Conservation (phyloP, 2,888 invertebrate species). For the Thecophora atra region DNA sequence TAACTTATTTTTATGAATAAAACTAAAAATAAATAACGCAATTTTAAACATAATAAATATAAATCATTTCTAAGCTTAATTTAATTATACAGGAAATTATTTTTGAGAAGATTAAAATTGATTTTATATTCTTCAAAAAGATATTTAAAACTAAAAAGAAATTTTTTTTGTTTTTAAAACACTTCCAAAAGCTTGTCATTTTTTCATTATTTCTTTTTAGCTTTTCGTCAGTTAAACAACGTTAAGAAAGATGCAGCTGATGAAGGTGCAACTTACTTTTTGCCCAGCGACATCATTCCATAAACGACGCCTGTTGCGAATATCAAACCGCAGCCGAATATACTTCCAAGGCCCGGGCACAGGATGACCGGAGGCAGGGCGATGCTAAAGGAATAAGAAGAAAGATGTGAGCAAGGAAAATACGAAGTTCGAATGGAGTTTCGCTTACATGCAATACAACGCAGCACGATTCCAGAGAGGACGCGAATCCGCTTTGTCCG, state of each 20-base stretch:
- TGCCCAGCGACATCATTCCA: slow-evolving; percentile 94
- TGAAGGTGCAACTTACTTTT: slow-evolving; percentile 77
- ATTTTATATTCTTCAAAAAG: no score
- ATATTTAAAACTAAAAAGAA: no score
- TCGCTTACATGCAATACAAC: slow-evolving; percentile 83
- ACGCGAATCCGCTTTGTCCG: slow-evolving; percentile 82
- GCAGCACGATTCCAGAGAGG: slow-evolving; percentile 92
- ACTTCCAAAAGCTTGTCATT: background rate
- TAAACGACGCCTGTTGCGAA: slow-evolving; percentile 89
- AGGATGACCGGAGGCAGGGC: slow-evolving; percentile 83
- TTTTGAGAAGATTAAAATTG: no score
- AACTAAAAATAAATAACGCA: no score
- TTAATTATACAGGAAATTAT: no score
- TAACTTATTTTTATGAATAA: no score
- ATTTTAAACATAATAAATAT: no score
- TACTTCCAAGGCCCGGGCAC: slow-evolving; percentile 77
- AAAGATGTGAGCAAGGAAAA: background rate
- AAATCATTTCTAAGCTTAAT: no score
- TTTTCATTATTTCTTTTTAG: background rate
- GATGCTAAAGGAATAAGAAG: slow-evolving; percentile 69
- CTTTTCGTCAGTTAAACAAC: no score
- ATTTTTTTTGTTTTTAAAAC: no score
- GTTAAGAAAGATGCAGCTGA: background rate
- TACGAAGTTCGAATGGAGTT: background rate
- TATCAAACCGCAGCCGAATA: slow-evolving; percentile 89